Conservation (phyloP, 92 coral and sea anemone species). For the Phenganax marumi region DNA sequence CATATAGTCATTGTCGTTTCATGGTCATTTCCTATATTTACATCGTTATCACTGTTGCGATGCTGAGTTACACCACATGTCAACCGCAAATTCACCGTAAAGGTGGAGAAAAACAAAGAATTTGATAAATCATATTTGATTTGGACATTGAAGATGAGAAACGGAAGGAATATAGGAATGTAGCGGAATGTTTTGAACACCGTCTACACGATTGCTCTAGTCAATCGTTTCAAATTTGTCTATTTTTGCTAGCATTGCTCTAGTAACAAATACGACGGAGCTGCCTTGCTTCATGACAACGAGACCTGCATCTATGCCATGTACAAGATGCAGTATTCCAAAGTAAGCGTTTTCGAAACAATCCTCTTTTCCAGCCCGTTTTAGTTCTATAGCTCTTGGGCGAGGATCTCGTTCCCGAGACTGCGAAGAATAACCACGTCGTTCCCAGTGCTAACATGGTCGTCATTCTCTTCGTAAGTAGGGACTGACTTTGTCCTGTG, state of each 20-base stretch:
- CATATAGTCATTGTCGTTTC: no score
- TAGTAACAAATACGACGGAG: neutral
- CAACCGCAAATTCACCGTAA: neutral
- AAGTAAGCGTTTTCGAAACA: neutral
- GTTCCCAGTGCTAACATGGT: no score
- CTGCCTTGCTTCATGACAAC: constrained; percentile 1
- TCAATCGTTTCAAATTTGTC: constrained; percentile 26
- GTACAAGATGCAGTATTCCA: neutral
- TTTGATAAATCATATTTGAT: no score
- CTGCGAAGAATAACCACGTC: no score
- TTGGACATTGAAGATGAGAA: no score
- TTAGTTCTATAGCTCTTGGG: neutral
- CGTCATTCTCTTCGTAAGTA: no score
- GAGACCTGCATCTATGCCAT: constrained; percentile 12
- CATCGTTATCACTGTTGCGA: neutral
- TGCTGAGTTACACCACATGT: neutral
- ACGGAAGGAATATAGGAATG: no score
- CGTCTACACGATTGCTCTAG: neutral
- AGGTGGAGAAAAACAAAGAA: no score
- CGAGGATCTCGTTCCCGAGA: no score
- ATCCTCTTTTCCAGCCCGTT: neutral
- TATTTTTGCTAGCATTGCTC: neutral
- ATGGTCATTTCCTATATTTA: neutral
- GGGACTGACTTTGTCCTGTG: no score
- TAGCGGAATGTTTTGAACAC: no score